Percentiles rank a stretch among this genome's conserved stretches.
Evolutionary conservation across 2,888 invertebrate species (phyloP).

Genomic region (Seira sanloemensis): DNA sequence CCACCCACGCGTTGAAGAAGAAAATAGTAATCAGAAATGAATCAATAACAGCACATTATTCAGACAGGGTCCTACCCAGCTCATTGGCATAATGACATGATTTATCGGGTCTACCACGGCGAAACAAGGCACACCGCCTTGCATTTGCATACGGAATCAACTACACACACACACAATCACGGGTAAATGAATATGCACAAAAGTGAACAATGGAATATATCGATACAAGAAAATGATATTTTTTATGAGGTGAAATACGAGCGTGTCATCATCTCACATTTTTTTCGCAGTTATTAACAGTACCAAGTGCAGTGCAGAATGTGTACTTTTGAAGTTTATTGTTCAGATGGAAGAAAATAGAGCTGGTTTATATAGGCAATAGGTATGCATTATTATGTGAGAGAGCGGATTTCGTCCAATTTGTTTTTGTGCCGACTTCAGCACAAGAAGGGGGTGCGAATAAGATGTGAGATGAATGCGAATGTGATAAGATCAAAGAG

Average conservation of each 20-base stretch:
- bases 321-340: background rate
- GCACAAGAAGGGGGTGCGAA: background rate
- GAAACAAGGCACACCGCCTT: no score
- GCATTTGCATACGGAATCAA: background rate
- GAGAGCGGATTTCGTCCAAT: background rate
- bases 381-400: no score
- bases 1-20: constrained; percentile 51
- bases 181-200: background rate
- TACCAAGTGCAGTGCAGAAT: background rate
- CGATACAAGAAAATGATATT: background rate
- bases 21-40: constrained; percentile 45
- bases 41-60: constrained; percentile 58
- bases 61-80: constrained; percentile 47
- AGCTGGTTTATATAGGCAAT: no score
- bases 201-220: background rate
- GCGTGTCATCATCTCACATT: background rate
- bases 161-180: background rate
- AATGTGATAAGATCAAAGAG: no score
- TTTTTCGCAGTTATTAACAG: no score
- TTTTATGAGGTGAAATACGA: background rate
- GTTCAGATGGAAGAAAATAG: background rate
- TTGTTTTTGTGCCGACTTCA: background rate
- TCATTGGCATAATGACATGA: constrained; percentile 63
- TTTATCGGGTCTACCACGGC: constrained; percentile 49
- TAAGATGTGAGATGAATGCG: background rate